A percentile compares a stretch with the other conserved stretches of the same genome.
Evolutionary conservation across 1,140 invertebrate species (phyloP).

Genomic region (Cydia amplana): DNA sequence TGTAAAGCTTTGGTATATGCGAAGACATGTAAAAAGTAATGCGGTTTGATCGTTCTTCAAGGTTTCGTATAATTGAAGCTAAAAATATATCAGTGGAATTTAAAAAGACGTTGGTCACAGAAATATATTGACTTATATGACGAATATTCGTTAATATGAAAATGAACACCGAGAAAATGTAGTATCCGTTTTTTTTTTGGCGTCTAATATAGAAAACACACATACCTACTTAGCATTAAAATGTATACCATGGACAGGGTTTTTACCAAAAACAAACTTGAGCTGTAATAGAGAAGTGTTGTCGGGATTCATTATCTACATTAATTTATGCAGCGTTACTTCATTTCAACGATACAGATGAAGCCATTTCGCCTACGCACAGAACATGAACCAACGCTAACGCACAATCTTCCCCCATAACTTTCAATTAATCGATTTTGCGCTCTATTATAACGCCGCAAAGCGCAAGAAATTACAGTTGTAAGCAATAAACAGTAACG

Average conservation of each 20-base stretch:
- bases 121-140: no score
- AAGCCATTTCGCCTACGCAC: not conserved
- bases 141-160: no score
- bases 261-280: no score
- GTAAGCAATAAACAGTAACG: conserved; percentile 18
- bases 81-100: no score
- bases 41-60: not conserved
- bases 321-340: not conserved
- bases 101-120: no score
- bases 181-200: no score
- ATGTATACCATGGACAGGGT: no score
- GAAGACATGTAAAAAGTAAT: not conserved
- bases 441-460: conserved; percentile 19
- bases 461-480: conserved; percentile 25
- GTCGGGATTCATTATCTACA: no score
- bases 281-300: no score
- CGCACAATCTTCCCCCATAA: not conserved
- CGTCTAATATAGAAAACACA: no score
- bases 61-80: not conserved
- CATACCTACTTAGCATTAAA: no score
- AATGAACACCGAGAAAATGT: no score
- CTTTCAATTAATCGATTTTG: conserved; percentile 29
- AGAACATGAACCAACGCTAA: not conserved
- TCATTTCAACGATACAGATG: not conserved
- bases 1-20: not conserved